Conservation (phyloP, 2,113 vertebrate species). For the Aythya baeri region DNA sequence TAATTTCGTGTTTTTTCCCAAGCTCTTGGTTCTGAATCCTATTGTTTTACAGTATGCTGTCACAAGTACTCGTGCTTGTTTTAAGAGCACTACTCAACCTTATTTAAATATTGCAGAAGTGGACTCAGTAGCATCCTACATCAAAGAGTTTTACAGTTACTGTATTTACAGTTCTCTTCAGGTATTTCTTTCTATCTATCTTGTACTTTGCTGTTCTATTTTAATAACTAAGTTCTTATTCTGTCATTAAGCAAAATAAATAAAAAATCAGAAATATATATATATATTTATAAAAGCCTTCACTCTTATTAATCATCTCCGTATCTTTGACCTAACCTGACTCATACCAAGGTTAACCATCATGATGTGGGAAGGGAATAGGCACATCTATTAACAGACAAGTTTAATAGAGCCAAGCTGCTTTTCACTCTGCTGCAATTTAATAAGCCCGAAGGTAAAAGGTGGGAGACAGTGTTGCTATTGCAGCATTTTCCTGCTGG, state of each 20-base stretch:
- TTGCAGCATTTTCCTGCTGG: neutral
- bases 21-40: slow-evolving; percentile 22
- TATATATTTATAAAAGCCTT: neutral
- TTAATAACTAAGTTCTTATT: neutral
- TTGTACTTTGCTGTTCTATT: neutral
- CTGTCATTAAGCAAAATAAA: neutral
- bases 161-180: neutral
- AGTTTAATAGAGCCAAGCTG: neutral
- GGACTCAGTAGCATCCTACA: neutral
- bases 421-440: neutral
- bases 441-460: slow-evolving; percentile 10
- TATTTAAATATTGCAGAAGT: slow-evolving; percentile 21
- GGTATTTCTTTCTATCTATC: slow-evolving; percentile 21
- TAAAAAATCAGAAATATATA: neutral
- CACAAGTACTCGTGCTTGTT: neutral
- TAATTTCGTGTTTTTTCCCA: neutral
- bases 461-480: neutral
- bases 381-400: neutral
- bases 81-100: slow-evolving; percentile 7
- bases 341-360: neutral
- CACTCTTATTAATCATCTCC: neutral
- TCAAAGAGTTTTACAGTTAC: slow-evolving; percentile 14
- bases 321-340: neutral
- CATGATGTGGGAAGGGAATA: neutral
- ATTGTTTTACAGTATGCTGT: neutral